phyloP scores from a whole-genome alignment of 2,888 invertebrate species.

The Neoaliturus tenellus region DNA sequence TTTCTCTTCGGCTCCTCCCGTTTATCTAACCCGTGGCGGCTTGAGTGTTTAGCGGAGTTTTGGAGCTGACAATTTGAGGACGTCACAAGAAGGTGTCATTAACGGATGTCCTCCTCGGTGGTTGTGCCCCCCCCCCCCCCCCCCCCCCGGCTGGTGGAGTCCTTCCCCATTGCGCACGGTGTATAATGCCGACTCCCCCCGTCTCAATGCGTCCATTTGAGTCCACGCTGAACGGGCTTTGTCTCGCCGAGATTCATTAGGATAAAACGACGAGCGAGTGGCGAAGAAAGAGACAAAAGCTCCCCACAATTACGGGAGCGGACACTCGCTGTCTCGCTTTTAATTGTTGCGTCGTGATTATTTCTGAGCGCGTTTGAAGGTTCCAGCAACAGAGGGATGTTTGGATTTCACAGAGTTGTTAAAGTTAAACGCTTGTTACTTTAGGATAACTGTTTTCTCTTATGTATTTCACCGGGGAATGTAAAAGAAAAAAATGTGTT shows the following conservation, averaged over 20 bases:
- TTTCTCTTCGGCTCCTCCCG: too few relatives aligned
- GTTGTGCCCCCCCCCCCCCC: background rate
- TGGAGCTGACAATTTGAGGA: background rate
- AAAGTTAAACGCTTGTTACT: background rate
- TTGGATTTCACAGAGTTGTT: background rate
- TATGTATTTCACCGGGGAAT: background rate
- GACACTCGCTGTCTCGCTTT: slow-evolving; percentile 28
- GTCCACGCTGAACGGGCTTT: slow-evolving; percentile 55
- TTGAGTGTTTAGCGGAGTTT: background rate
- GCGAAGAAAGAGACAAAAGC: slow-evolving; percentile 55
- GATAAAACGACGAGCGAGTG: slow-evolving; percentile 57
- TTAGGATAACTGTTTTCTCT: too few relatives aligned
- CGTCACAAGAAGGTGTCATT: slow-evolving; percentile 52
- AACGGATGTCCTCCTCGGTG: slow-evolving; percentile 47
- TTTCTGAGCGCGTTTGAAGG: background rate
- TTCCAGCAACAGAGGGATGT: background rate
- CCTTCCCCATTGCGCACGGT: too few relatives aligned
- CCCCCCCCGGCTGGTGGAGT: background rate
- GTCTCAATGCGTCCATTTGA: slow-evolving; percentile 55
- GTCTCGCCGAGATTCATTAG: slow-evolving; percentile 55
- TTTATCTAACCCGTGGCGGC: too few relatives aligned
- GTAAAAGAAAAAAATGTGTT: too few relatives aligned
- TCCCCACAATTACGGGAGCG: slow-evolving; percentile 38
- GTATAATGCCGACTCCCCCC: slow-evolving; percentile 47
- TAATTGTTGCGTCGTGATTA: slow-evolving; percentile 35